A percentile compares a stretch with the other conserved stretches of the same genome.
These are phyloP conservation scores for Leuciscus idus DNA, from an alignment of 2,113 vertebrate species.

Conservation along the genomic window DNA sequence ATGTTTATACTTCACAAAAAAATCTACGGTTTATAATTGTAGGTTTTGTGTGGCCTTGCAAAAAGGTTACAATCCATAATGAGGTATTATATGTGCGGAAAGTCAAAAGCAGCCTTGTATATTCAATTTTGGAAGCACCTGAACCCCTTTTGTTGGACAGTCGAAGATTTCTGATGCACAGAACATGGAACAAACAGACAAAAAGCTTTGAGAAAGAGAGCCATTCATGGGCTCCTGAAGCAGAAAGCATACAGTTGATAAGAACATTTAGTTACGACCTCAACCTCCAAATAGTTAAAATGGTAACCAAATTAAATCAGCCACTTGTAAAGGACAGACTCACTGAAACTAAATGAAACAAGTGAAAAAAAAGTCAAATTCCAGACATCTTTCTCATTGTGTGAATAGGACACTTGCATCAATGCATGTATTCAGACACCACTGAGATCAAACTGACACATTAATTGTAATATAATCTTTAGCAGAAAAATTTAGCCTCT, in stretches of 20 bases:
- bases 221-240: background rate
- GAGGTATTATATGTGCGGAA: constrained; percentile 27
- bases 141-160: constrained; percentile 61
- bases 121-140: constrained; percentile 61
- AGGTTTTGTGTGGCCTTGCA: constrained; percentile 51
- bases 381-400: background rate
- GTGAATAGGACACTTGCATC: constrained; percentile 1
- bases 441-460: background rate
- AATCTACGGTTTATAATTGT: background rate
- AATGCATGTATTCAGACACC: background rate
- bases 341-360: constrained; percentile 15
- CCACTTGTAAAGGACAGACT: background rate
- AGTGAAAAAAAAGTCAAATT: background rate
- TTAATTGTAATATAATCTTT: background rate
- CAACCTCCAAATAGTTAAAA: constrained; percentile 26
- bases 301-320: constrained; percentile 2
- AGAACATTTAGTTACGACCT: constrained; percentile 4
- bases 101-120: constrained; percentile 42
- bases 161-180: constrained; percentile 31
- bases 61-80: constrained; percentile 29
- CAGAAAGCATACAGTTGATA: constrained; percentile 9
- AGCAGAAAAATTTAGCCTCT: background rate
- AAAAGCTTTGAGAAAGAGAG: background rate
- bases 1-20: background rate
- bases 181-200: constrained; percentile 21